Percentiles rank a stretch among this genome's conserved stretches.
Evolutionary conservation across 53 echinoderm and acorn worm species (phyloP).

Genomic region (Astropecten irregularis): DNA sequence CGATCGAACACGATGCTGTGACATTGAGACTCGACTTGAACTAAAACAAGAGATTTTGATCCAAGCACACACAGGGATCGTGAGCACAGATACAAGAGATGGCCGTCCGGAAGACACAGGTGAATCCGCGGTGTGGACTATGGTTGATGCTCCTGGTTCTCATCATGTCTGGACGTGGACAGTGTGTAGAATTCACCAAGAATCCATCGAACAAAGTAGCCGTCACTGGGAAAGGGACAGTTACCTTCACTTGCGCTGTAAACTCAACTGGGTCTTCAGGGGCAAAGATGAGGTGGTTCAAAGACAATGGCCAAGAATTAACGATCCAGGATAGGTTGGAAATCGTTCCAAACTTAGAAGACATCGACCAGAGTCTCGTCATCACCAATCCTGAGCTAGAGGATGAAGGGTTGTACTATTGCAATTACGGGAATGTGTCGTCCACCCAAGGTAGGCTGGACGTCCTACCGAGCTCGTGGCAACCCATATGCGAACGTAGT

Average conservation of each 20-base stretch:
- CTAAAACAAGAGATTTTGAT: no score
- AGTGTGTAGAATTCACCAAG: background rate
- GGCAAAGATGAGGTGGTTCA: background rate
- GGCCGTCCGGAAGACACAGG: no score
- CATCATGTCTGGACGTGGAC: background rate
- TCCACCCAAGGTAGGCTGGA: background rate
- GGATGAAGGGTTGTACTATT: slow-evolving; percentile 37
- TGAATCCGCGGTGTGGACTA: no score
- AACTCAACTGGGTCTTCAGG: no score
- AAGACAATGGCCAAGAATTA: no score
- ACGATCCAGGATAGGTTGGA: background rate
- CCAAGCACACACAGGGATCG: no score
- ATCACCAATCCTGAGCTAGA: background rate
- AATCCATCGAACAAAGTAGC: background rate
- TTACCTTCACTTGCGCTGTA: background rate
- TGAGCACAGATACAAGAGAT: no score
- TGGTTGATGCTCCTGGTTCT: background rate
- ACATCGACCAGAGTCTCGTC: background rate
- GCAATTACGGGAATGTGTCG: slow-evolving; percentile 25
- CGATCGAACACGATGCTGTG: no score
- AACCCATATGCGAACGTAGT: background rate
- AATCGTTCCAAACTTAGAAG: background rate
- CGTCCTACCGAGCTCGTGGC: background rate
- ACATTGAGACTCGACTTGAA: no score
- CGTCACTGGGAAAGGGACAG: background rate